These are phyloP conservation scores for Cryptomyrus ogoouensis DNA, from an alignment of 2,113 vertebrate species.

Conservation along the genomic window DNA sequence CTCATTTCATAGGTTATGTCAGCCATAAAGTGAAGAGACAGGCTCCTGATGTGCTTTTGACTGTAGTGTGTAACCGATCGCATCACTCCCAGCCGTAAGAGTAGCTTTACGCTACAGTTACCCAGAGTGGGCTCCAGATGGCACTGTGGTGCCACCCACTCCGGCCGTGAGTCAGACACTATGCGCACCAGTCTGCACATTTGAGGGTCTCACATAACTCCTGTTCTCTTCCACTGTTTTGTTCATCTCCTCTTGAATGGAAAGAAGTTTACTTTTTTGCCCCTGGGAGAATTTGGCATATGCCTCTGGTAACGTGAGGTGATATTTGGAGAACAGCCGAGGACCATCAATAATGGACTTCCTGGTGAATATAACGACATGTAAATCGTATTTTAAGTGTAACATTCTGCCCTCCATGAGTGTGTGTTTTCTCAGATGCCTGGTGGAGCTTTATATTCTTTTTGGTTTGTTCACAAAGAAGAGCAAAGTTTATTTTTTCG, in stretches of 20 bases:
- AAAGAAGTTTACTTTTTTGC: slow-evolving; percentile 40
- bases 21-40: not conserved
- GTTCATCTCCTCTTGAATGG: slow-evolving; percentile 42
- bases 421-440: not conserved
- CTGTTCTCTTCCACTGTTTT: slow-evolving; percentile 44
- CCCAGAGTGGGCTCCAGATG: slow-evolving; percentile 53
- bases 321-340: slow-evolving; percentile 18
- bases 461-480: not conserved
- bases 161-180: slow-evolving; percentile 10
- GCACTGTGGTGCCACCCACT: slow-evolving; percentile 57
- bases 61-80: not conserved
- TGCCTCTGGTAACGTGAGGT: slow-evolving; percentile 11
- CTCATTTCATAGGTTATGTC: not conserved
- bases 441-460: not conserved
- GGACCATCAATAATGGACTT: slow-evolving; percentile 18
- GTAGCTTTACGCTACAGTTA: slow-evolving; percentile 24
- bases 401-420: not conserved
- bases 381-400: slow-evolving; percentile 10
- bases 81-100: not conserved
- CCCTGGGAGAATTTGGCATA: slow-evolving; percentile 21
- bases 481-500: not conserved
- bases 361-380: slow-evolving; percentile 13
- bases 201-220: slow-evolving; percentile 56
- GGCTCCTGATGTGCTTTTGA: not conserved
- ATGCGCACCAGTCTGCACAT: slow-evolving; percentile 38